Percentiles rank a stretch among this genome's conserved stretches.
Evolutionary conservation across 2,797 vertebrate species (phyloP).

Genomic region (Eutrigla gurnardus): DNA sequence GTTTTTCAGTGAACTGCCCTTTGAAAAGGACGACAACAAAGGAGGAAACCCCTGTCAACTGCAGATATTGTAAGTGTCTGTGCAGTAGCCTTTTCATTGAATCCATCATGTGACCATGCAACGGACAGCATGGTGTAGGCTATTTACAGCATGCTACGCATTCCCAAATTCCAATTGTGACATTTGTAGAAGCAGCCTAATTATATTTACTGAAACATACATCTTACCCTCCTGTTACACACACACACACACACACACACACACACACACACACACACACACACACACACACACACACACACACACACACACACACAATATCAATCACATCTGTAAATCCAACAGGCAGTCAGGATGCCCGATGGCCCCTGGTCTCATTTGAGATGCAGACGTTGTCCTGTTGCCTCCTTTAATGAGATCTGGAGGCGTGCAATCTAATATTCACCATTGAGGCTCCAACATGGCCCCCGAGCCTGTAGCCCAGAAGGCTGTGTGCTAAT

Average conservation of each 20-base stretch:
- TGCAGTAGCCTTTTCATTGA: background rate
- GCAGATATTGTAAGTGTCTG: constrained; percentile 67
- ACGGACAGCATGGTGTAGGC: background rate
- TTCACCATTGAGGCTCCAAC: constrained; percentile 77
- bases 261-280: constrained; percentile 5
- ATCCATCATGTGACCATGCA: constrained; percentile 14
- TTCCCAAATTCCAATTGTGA: constrained; percentile 39
- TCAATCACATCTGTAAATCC: constrained; percentile 72
- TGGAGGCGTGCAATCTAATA: constrained; percentile 83
- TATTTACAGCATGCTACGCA: constrained; percentile 24
- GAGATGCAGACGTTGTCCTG: constrained; percentile 81
- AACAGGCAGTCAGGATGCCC: constrained; percentile 66
- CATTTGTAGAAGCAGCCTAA: constrained; percentile 45
- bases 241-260: constrained; percentile 26
- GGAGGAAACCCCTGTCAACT: constrained; percentile 25
- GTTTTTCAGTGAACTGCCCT: constrained; percentile 63
- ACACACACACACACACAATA: constrained; percentile 43
- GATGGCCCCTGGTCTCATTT: constrained; percentile 75
- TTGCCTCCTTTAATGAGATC: constrained; percentile 84
- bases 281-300: constrained; percentile 4
- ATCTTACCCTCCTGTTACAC: constrained; percentile 38
- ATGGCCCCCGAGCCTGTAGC: constrained; percentile 67
- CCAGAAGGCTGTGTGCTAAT: constrained; percentile 74
- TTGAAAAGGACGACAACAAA: constrained; percentile 40
- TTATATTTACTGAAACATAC: constrained; percentile 55